Conservation (phyloP, 64 coral and sea anemone species). For the Stylophora pistillata region DNA sequence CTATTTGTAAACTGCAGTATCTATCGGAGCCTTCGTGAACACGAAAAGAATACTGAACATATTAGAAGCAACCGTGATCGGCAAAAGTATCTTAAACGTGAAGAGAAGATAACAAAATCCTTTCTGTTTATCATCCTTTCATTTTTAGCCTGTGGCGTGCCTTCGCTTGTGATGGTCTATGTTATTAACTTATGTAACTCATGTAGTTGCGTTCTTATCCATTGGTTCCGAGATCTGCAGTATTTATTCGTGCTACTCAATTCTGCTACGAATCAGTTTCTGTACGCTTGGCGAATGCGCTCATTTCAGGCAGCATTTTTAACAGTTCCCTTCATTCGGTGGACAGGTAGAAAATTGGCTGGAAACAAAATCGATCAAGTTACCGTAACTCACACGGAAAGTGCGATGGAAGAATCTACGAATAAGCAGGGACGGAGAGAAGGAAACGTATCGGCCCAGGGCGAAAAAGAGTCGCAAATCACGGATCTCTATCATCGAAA, state of each 20-base stretch:
- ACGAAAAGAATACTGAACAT: background rate
- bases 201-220: conserved; percentile 27
- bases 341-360: background rate
- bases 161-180: conserved; percentile 43
- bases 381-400: background rate
- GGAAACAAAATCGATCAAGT: background rate
- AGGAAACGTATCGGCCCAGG: background rate
- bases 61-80: background rate
- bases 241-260: conserved; percentile 33
- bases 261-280: conserved; percentile 58
- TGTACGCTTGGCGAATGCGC: conserved; percentile 59
- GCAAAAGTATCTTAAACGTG: background rate
- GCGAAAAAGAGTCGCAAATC: no score
- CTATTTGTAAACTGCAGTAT: conserved; percentile 17
- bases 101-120: conserved; percentile 7
- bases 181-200: conserved; percentile 41
- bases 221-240: conserved; percentile 53
- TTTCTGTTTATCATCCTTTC: conserved; percentile 40
- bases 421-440: background rate
- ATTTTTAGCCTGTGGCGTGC: conserved; percentile 21
- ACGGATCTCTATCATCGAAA: no score
- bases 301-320: conserved; percentile 32
- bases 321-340: conserved; percentile 25
- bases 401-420: background rate
- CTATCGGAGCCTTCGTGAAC: background rate